These are phyloP conservation scores for Coreoperca whiteheadi DNA, from an alignment of 2,113 vertebrate genomes.

Conservation along the genomic window DNA sequence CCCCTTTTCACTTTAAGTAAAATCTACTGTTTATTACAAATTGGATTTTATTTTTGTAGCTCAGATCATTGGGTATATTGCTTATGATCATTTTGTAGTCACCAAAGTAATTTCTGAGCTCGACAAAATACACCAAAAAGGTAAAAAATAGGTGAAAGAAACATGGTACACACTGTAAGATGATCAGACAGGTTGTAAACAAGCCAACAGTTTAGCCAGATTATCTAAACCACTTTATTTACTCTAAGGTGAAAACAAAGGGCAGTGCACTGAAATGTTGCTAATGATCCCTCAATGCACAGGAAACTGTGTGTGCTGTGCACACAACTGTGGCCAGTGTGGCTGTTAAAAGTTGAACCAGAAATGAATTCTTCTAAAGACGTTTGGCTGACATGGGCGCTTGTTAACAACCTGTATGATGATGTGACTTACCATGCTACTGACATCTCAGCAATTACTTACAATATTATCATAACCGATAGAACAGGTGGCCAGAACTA, in stretches of 20 bases:
- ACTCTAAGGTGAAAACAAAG: background rate
- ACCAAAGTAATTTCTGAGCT: background rate
- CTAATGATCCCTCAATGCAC: background rate
- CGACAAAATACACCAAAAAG: no score
- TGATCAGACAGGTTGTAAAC: background rate
- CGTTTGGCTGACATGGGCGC: background rate
- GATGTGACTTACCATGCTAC: background rate
- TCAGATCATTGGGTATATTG: fast-evolving
- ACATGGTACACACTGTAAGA: background rate
- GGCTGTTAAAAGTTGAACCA: background rate
- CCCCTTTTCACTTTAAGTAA: background rate
- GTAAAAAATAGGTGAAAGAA: no score
- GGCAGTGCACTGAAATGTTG: background rate
- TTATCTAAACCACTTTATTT: background rate
- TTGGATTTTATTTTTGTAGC: background rate
- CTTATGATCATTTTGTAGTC: background rate
- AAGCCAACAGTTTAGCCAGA: background rate
- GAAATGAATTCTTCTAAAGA: background rate
- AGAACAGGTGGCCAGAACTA: no score
- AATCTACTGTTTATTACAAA: background rate
- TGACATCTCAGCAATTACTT: background rate
- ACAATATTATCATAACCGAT: background rate
- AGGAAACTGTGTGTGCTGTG: background rate
- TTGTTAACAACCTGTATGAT: background rate
- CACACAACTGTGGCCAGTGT: background rate